Evolutionary conservation across 2,888 invertebrate genomes (phyloP).

Genomic region (Tiliacea citrago): DNA sequence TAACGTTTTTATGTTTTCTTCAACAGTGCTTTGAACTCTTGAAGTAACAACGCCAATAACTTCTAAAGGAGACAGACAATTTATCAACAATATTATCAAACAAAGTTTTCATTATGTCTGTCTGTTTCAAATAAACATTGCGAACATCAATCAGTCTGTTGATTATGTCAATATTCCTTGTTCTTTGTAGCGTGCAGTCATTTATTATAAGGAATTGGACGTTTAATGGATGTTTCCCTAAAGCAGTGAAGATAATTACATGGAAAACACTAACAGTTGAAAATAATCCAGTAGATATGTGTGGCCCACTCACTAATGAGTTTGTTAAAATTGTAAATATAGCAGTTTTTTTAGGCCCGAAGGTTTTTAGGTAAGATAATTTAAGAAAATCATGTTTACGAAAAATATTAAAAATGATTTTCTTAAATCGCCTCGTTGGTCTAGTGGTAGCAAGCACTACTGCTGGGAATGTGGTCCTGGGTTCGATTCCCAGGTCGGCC

Average conservation of each 20-base stretch:
- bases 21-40: constrained; percentile 44
- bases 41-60: constrained; percentile 32
- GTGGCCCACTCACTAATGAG: neutral
- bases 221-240: neutral
- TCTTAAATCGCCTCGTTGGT: too few relatives aligned
- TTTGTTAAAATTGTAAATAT: neutral
- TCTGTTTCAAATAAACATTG: constrained; percentile 22
- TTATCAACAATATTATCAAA: constrained; percentile 32
- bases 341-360: too few relatives aligned
- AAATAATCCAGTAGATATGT: neutral
- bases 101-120: constrained; percentile 26
- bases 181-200: constrained; percentile 17
- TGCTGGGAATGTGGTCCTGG: too few relatives aligned
- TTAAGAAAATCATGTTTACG: too few relatives aligned
- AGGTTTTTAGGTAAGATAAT: too few relatives aligned
- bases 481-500: too few relatives aligned
- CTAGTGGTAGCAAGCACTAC: too few relatives aligned
- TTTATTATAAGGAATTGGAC: constrained; percentile 24
- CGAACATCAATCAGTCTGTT: constrained; percentile 49
- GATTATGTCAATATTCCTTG: constrained; percentile 20
- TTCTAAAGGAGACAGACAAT: constrained; percentile 21
- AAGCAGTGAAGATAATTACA: neutral
- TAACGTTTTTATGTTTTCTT: constrained; percentile 29
- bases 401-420: too few relatives aligned
- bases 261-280: neutral